Evolutionary conservation across 92 coral and sea anemone genomes (phyloP), one percentile per base, ranked within the genome.

Genomic region (Isaurus tuberculatus): DNA sequence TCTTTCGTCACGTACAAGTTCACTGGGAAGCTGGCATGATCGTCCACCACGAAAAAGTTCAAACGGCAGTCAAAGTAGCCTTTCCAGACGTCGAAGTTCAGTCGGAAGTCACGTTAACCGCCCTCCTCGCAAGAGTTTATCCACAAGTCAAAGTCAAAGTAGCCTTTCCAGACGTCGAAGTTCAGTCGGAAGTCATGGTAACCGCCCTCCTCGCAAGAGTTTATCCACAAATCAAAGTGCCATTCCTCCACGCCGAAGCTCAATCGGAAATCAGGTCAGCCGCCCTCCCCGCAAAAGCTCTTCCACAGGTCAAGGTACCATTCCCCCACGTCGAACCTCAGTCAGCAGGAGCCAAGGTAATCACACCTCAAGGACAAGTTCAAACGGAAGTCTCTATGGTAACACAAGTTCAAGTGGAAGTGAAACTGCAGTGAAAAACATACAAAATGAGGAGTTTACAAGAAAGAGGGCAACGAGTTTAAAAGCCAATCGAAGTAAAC

Each of bases 351-450:
- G 78, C 29, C 78, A 72, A 72, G 37, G 34, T 72, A 26, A 23
- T 31, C 36, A 15, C 78, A 33, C 57, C 3, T 33, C 28, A 25
- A 58, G 78, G 4, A 42, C 57, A 72, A 72, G 36, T 29, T 72
- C 78, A 72, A 42, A 55, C 22, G 58, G 40, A 72, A 72, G 57
- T n/a, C 34, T 4, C 14, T 16, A 53, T 44, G 13, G 58, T 30
- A 58, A 60, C 17, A 44, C 82, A 60, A 77, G 82, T 48, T 77
- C 82, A 77, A 58, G 69, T 65, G 70, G 70, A 34, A 77, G 82
- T 15, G 82, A 77, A 22, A 34, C 36, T 25, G 43, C 25, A 33
- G 30, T 31, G 36, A 77, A 34, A 11, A 77, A 60, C 19, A 22
- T 33, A 58, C 32, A 26, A 23, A 23, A 7, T 3, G 68, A 23